Evolutionary conservation across 37 sponge, comb jelly and placozoan species (phyloP).

Genomic region (Petrosia ficiformis): DNA sequence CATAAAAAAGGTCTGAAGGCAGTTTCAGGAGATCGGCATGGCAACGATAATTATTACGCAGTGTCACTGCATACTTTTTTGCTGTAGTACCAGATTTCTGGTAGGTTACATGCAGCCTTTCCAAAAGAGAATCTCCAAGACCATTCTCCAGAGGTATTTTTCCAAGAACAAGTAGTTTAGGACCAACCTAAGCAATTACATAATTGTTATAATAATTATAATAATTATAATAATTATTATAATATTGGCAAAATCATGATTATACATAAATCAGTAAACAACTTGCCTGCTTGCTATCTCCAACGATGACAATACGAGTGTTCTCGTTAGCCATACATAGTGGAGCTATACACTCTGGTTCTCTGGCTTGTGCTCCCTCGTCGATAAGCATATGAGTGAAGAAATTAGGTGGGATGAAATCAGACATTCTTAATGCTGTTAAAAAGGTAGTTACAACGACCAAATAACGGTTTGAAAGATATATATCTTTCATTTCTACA

Average conservation of each 20-base stretch:
- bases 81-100: background rate
- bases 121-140: conserved; percentile 3
- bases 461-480: background rate
- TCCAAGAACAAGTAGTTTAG: conserved; percentile 23
- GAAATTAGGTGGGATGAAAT: background rate
- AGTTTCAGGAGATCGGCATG: background rate
- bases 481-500: background rate
- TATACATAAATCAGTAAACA: no score
- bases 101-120: conserved; percentile 13
- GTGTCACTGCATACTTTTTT: background rate
- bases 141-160: conserved; percentile 10
- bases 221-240: background rate
- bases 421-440: background rate
- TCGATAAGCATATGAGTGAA: conserved; percentile 71
- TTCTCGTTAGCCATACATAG: conserved; percentile 1
- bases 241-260: background rate
- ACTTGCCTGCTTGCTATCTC: conserved; percentile 44
- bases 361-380: conserved; percentile 63
- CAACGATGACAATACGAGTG: conserved; percentile 34
- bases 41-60: background rate
- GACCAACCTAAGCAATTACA: conserved; percentile 18
- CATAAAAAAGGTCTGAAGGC: conserved; percentile 3
- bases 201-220: background rate
- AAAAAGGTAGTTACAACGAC: conserved; percentile 52
- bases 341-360: conserved; percentile 49